These are phyloP conservation scores for Pempheris klunzingeri DNA, from an alignment of 2,797 vertebrate species.

Conservation along the genomic window DNA sequence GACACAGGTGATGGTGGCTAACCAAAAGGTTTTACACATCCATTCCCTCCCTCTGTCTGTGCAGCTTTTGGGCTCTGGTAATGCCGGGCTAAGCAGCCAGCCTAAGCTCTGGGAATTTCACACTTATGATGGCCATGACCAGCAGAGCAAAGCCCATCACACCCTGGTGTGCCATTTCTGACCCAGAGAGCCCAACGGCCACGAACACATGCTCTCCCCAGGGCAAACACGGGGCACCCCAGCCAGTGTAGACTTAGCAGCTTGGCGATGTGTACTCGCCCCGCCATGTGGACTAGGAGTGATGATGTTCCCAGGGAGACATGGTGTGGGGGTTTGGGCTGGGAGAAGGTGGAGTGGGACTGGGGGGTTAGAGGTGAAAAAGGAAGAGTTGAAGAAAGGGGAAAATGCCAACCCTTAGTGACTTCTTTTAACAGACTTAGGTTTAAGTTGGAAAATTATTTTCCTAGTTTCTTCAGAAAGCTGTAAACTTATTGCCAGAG, in stretches of 20 bases:
- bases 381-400: slow-evolving; percentile 34
- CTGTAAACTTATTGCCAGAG: not conserved
- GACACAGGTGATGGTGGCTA: slow-evolving; percentile 64
- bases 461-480: not conserved
- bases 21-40: slow-evolving; percentile 56
- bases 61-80: slow-evolving; percentile 50
- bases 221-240: slow-evolving; percentile 79
- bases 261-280: slow-evolving; percentile 83
- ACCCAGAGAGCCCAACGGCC: slow-evolving; percentile 61
- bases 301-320: slow-evolving; percentile 82
- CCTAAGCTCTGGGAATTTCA: slow-evolving; percentile 75
- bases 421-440: not conserved
- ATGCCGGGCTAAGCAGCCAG: slow-evolving; percentile 47
- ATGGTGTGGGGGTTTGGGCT: slow-evolving; percentile 36
- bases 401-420: not conserved
- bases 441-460: not conserved
- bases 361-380: slow-evolving; percentile 43
- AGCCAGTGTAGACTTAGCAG: slow-evolving; percentile 80
- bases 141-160: slow-evolving; percentile 69
- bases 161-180: slow-evolving; percentile 80
- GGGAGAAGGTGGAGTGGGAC: slow-evolving; percentile 13
- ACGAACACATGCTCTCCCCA: slow-evolving; percentile 72
- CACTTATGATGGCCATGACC: slow-evolving; percentile 67
- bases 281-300: slow-evolving; percentile 73
- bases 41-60: slow-evolving; percentile 48